Evolutionary conservation across 2,888 invertebrate genomes (phyloP).

Genomic region (Steinernema scapterisci): DNA sequence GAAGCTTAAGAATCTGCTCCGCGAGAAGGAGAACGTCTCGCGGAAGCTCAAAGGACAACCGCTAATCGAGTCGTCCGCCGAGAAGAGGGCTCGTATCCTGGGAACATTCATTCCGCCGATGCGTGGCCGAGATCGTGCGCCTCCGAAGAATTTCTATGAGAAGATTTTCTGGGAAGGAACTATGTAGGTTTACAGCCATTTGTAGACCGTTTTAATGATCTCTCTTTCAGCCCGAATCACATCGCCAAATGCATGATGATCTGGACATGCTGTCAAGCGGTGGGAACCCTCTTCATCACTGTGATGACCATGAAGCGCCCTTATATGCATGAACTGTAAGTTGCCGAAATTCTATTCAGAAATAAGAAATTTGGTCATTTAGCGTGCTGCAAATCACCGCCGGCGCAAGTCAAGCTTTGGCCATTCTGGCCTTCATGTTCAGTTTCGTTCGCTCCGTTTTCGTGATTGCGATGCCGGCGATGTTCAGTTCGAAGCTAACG

Average conservation of each 20-base stretch:
- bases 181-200: background rate
- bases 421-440: slow-evolving; percentile 47
- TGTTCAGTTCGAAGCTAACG: slow-evolving; percentile 41
- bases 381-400: slow-evolving; percentile 49
- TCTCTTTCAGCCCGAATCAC: slow-evolving; percentile 1
- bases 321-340: slow-evolving; percentile 44
- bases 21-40: too few species aligned
- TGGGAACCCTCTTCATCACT: slow-evolving; percentile 53
- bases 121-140: background rate
- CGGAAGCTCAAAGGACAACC: too few species aligned
- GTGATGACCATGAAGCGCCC: slow-evolving; percentile 55
- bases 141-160: background rate
- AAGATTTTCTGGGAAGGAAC: background rate
- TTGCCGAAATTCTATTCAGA: background rate
- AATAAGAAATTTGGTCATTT: slow-evolving; percentile 15
- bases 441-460: slow-evolving; percentile 40
- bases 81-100: background rate
- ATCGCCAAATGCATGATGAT: background rate
- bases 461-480: slow-evolving; percentile 42
- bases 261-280: slow-evolving; percentile 39
- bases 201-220: background rate
- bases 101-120: background rate
- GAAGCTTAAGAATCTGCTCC: too few species aligned
- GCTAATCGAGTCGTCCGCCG: background rate
- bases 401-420: slow-evolving; percentile 45